A percentile compares a stretch with the other conserved stretches of the same genome.
Conservation (phyloP, 2,113 vertebrate genomes). For the Cebus imitator region DNA sequence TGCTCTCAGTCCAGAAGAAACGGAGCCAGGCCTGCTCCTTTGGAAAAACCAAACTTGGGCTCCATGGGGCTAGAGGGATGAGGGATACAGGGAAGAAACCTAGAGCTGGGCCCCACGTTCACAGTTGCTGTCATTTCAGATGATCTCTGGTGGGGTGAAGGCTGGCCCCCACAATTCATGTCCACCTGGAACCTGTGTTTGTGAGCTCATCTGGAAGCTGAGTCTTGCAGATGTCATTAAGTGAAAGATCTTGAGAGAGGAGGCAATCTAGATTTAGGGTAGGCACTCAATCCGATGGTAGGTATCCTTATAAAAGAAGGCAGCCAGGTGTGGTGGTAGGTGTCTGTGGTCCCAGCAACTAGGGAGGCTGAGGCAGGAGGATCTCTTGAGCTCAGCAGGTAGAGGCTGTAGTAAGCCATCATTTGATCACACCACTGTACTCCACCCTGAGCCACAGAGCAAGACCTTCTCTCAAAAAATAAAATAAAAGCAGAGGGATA, state of each 20-base stretch:
- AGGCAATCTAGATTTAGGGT: no score
- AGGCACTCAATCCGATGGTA: no score
- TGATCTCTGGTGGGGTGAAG: rapidly evolving
- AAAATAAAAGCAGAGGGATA: neutral
- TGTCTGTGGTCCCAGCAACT: no score
- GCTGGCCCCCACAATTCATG: neutral
- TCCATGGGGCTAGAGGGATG: rapidly evolving
- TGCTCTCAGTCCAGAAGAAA: neutral
- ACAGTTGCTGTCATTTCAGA: rapidly evolving
- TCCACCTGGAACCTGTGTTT: neutral
- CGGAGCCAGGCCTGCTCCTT: rapidly evolving
- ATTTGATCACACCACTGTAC: no score
- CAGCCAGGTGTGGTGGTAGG: no score
- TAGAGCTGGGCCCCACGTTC: rapidly evolving
- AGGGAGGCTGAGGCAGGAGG: no score
- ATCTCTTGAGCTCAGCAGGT: no score
- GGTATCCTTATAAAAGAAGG: no score
- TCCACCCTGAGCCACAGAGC: no score
- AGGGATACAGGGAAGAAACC: rapidly evolving
- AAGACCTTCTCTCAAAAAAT: neutral
- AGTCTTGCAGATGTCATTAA: neutral
- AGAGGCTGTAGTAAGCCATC: no score
- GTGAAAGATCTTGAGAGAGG: rapidly evolving
- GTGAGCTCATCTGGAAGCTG: neutral
- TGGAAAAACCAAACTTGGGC: no score